phyloP scores from a whole-genome alignment of 2,113 vertebrate species.

The Pardalotus punctatus region DNA sequence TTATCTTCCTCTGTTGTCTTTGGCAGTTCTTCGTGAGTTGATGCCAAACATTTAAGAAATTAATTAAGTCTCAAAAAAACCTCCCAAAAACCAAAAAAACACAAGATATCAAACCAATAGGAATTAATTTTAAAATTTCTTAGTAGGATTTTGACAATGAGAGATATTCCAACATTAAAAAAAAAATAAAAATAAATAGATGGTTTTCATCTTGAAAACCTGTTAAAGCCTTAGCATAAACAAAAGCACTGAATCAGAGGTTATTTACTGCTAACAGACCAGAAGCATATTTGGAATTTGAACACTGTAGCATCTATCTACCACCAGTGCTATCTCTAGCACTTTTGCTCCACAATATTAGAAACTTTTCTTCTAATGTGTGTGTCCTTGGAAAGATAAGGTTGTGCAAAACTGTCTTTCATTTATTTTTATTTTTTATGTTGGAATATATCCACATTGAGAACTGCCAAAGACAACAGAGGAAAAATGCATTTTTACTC shows the following conservation, averaged over 20 bases:
- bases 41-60: neutral
- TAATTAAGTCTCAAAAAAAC: neutral
- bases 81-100: neutral
- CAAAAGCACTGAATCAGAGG: neutral
- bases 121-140: neutral
- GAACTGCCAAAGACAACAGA: neutral
- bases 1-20: neutral
- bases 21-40: neutral
- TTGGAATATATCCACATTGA: neutral
- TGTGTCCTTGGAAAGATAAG: neutral
- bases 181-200: neutral
- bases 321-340: neutral
- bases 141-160: neutral
- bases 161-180: neutral
- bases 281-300: neutral
- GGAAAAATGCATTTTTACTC: neutral
- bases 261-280: neutral
- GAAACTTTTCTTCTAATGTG: neutral
- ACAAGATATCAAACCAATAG: neutral
- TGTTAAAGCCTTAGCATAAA: neutral
- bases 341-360: neutral
- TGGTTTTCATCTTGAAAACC: neutral
- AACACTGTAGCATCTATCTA: neutral
- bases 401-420: neutral
- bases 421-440: neutral